Conservation (phyloP, 2,797 vertebrate species). For the Hirundo rustica region DNA sequence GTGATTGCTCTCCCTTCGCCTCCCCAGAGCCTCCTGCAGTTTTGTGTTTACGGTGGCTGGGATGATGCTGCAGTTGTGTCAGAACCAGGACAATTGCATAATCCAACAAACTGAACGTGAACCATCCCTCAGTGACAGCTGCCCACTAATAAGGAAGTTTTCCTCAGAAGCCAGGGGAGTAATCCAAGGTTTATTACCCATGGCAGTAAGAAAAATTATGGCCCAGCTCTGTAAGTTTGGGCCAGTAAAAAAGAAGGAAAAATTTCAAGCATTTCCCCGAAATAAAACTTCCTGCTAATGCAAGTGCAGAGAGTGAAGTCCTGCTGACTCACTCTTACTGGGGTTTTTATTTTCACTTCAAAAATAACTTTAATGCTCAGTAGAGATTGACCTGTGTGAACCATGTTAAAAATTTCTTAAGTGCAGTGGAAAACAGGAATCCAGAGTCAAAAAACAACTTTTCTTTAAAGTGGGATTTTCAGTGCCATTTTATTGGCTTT, state of each 20-base stretch:
- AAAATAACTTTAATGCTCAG: not conserved
- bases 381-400: not conserved
- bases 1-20: not conserved
- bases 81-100: constrained; percentile 56
- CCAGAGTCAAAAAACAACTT: not conserved
- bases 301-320: not conserved
- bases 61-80: not conserved
- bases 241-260: not conserved
- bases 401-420: not conserved
- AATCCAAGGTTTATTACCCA: not conserved
- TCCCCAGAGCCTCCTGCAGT: not conserved
- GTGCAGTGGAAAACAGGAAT: not conserved
- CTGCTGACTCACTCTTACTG: not conserved
- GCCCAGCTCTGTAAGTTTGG: not conserved
- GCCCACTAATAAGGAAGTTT: not conserved
- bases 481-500: not conserved
- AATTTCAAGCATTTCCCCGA: not conserved
- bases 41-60: not conserved
- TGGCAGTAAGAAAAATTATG: not conserved
- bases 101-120: not conserved
- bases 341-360: not conserved
- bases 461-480: not conserved
- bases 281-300: not conserved
- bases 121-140: not conserved
- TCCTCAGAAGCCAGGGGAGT: not conserved